Evolutionary conservation across 1,140 invertebrate genomes (phyloP).

Genomic region (Cryptotermes secundus): DNA sequence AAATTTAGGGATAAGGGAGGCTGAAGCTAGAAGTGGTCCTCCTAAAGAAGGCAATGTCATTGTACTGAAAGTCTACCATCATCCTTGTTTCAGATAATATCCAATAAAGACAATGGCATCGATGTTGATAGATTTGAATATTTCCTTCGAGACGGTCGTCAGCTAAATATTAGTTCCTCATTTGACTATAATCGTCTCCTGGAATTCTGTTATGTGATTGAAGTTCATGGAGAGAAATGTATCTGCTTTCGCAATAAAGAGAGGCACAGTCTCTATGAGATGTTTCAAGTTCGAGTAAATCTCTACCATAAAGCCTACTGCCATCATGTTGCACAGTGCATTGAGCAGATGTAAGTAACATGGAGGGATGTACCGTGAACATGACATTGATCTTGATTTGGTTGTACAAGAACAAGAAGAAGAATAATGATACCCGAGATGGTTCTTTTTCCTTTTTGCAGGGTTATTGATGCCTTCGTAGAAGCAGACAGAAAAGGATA

Average conservation of each 20-base stretch:
- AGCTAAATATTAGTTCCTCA: constrained; percentile 50
- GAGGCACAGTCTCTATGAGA: constrained; percentile 48
- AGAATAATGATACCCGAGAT: neutral
- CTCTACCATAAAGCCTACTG: constrained; percentile 56
- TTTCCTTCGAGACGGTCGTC: constrained; percentile 58
- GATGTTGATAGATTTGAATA: constrained; percentile 78
- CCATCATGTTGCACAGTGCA: constrained; percentile 49
- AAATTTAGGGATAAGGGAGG: too few species aligned
- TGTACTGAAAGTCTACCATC: too few species aligned
- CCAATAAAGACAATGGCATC: constrained; percentile 61
- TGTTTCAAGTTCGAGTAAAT: constrained; percentile 50
- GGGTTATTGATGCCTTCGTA: neutral
- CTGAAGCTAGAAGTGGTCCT: too few species aligned
- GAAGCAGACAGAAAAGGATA: neutral
- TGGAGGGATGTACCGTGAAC: too few species aligned
- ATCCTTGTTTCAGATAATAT: constrained; percentile 61
- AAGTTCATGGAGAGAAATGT: constrained; percentile 37
- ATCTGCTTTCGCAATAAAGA: constrained; percentile 53
- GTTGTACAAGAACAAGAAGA: neutral
- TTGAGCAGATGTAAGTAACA: constrained; percentile 51
- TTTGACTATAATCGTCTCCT: constrained; percentile 51
- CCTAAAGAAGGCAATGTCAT: too few species aligned
- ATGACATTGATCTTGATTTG: neutral
- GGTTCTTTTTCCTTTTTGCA: neutral
- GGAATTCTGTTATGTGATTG: constrained; percentile 34